Conservation (phyloP, 2,888 invertebrate genomes). For the Monochamus alternatus region DNA sequence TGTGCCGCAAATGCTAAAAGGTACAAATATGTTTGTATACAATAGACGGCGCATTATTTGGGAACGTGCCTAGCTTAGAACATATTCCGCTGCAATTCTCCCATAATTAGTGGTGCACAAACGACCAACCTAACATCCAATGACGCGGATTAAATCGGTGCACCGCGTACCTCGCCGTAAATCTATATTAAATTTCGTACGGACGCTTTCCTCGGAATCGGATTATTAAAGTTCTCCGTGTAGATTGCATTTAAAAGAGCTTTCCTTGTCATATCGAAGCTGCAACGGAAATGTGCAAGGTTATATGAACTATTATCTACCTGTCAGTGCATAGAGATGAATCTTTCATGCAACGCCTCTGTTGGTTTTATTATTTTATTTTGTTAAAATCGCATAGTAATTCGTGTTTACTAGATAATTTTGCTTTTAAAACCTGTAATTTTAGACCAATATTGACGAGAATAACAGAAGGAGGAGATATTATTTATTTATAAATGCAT, state of each 20-base stretch:
- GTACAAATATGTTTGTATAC: constrained; percentile 10
- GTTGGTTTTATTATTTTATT: too few relatives aligned
- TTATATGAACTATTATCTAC: too few relatives aligned
- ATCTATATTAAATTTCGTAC: constrained; percentile 17
- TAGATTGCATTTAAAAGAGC: not conserved
- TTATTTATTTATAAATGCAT: too few relatives aligned
- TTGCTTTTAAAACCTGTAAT: too few relatives aligned
- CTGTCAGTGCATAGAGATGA: too few relatives aligned
- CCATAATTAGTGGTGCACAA: constrained; percentile 38
- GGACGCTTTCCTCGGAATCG: not conserved
- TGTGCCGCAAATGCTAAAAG: not conserved
- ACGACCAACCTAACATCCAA: constrained; percentile 30
- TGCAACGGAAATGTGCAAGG: too few relatives aligned
- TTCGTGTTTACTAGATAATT: too few relatives aligned
- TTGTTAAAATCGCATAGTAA: too few relatives aligned
- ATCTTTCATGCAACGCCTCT: too few relatives aligned
- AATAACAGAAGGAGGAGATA: too few relatives aligned
- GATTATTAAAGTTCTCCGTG: constrained; percentile 14
- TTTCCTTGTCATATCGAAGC: too few relatives aligned
- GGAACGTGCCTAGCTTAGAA: constrained; percentile 31
- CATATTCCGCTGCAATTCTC: constrained; percentile 35
- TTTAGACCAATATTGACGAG: too few relatives aligned
- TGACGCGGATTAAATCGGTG: constrained; percentile 34
- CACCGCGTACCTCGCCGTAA: constrained; percentile 21
- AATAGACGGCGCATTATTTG: constrained; percentile 22